phyloP scores from a whole-genome alignment of 2,888 invertebrate genomes.

The Schizaphis graminum region DNA sequence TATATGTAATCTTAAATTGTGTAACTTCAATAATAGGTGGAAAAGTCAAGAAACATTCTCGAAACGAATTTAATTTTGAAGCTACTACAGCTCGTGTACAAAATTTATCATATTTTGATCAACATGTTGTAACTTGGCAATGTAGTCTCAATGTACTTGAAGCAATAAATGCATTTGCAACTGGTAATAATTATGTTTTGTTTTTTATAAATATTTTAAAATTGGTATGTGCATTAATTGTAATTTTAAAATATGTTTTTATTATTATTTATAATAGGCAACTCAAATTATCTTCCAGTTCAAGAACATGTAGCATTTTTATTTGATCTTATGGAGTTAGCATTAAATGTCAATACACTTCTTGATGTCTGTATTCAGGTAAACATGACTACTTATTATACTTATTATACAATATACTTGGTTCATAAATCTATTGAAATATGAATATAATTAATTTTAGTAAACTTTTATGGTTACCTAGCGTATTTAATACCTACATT shows the following conservation, averaged over 20 bases:
- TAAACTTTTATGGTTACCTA: not conserved
- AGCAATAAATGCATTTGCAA: constrained; percentile 90
- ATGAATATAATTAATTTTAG: not conserved
- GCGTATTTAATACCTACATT: not conserved
- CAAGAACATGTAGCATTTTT: constrained; percentile 95
- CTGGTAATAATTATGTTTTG: constrained; percentile 71
- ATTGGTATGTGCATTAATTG: not conserved
- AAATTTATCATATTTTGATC: constrained; percentile 94
- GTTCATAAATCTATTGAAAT: not conserved
- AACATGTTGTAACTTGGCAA: constrained; percentile 94
- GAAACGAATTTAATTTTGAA: constrained; percentile 94
- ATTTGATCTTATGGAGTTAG: constrained; percentile 96
- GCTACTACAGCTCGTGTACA: constrained; percentile 89
- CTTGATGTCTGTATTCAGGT: constrained; percentile 93
- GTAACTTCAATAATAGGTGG: constrained; percentile 75
- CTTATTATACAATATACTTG: not conserved
- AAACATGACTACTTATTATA: constrained; percentile 38
- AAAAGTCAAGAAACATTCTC: constrained; percentile 92
- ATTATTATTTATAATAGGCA: constrained; percentile 72
- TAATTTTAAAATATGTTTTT: constrained; percentile 17
- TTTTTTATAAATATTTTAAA: not conserved
- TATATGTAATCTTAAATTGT: constrained; percentile 21
- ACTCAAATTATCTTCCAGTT: constrained; percentile 92
- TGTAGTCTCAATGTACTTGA: constrained; percentile 91
- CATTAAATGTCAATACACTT: constrained; percentile 92